Percentiles rank a stretch among this genome's conserved stretches.
These are phyloP conservation scores for Dromiciops gliroides DNA, from an alignment of 2,113 vertebrate genomes.

Conservation along the genomic window DNA sequence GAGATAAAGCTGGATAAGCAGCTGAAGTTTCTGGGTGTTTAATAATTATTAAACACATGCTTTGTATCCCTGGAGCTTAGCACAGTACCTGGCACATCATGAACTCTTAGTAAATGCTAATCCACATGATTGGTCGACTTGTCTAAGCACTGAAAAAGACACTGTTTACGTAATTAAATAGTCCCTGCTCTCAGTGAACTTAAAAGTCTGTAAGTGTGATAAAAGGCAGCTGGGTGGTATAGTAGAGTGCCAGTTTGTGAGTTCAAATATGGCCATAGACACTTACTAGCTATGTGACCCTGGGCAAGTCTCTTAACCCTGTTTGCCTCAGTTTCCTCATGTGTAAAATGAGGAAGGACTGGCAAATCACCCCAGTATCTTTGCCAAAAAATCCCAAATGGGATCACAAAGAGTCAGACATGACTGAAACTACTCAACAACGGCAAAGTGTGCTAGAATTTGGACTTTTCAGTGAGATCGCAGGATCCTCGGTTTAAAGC, in stretches of 20 bases:
- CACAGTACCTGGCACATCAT: neutral
- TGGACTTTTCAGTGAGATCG: neutral
- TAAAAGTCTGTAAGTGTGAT: neutral
- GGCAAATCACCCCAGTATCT: neutral
- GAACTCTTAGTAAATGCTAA: neutral
- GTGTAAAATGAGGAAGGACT: neutral
- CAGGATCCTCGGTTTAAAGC: neutral
- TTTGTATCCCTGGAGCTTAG: neutral
- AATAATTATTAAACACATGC: neutral
- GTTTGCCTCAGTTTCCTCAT: neutral
- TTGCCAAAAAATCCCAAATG: neutral
- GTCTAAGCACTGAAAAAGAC: neutral
- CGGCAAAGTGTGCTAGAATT: neutral
- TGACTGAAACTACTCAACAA: neutral
- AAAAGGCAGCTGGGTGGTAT: neutral
- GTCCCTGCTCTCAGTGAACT: neutral
- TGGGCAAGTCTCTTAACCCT: neutral
- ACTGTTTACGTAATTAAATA: neutral
- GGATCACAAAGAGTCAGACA: neutral
- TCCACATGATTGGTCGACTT: neutral
- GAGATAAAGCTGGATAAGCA: neutral
- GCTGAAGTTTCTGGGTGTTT: neutral
- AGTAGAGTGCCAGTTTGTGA: neutral
- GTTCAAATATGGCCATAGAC: neutral
- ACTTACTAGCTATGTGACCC: neutral